phyloP scores from a whole-genome alignment of 1,140 invertebrate genomes.

The Bombus superbus region DNA sequence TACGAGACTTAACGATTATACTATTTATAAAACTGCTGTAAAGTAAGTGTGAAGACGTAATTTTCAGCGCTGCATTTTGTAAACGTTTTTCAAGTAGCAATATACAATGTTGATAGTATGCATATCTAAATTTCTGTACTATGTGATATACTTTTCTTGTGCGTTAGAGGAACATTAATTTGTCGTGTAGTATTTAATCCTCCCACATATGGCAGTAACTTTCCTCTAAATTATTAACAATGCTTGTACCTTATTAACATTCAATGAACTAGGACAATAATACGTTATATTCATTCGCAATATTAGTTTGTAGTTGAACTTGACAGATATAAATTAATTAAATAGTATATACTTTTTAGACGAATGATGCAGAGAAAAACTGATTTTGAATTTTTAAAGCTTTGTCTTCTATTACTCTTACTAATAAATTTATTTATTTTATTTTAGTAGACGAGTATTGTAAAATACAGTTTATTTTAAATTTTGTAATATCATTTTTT shows the following conservation, averaged over 20 bases:
- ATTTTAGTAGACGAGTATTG: slow-evolving; percentile 23
- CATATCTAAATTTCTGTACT: slow-evolving; percentile 48
- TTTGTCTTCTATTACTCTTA: slow-evolving; percentile 20
- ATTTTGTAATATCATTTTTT: slow-evolving; percentile 21
- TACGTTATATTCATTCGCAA: slow-evolving; percentile 5
- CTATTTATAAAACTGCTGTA: slow-evolving; percentile 49
- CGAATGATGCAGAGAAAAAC: not conserved
- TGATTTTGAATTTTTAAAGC: slow-evolving; percentile 32
- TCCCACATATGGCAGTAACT: not conserved
- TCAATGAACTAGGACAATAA: not conserved
- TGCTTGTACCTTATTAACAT: not conserved
- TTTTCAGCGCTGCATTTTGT: slow-evolving; percentile 51
- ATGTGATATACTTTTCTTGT: not conserved
- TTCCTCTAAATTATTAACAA: not conserved
- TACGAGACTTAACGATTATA: slow-evolving; percentile 48
- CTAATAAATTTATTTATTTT: slow-evolving; percentile 37
- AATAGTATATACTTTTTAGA: slow-evolving; percentile 23
- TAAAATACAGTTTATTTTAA: slow-evolving; percentile 32
- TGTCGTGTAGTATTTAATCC: not conserved
- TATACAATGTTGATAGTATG: slow-evolving; percentile 47
- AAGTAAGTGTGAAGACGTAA: slow-evolving; percentile 42
- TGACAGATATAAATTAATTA: slow-evolving; percentile 23
- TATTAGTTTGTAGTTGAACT: not conserved
- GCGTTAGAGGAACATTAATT: not conserved
- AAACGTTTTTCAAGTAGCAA: slow-evolving; percentile 59